Conservation (phyloP, 2,797 vertebrate genomes). For the Helarctos malayanus region DNA sequence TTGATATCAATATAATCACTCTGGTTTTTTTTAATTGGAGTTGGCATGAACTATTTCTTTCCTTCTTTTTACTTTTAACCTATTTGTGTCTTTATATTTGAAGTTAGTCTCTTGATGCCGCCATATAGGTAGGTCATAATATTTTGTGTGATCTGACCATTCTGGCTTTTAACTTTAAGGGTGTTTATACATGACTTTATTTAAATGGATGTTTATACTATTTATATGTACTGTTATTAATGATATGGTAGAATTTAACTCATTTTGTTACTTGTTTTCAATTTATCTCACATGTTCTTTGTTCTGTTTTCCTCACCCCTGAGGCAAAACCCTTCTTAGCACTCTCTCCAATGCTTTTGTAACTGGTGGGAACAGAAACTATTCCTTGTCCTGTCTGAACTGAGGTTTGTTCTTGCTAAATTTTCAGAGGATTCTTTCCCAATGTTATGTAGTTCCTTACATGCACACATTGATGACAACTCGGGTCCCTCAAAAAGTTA, state of each 20-base stretch:
- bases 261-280: not conserved
- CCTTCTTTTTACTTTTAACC: slow-evolving; percentile 4
- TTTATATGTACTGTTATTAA: not conserved
- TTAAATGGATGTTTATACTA: not conserved
- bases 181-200: not conserved
- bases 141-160: not conserved
- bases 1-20: slow-evolving; percentile 2
- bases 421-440: not conserved
- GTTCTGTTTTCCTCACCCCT: not conserved
- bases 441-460: not conserved
- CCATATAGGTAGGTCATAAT: not conserved
- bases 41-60: not conserved
- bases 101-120: not conserved
- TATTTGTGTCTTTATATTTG: slow-evolving; percentile 47
- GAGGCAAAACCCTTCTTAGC: not conserved
- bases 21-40: not conserved
- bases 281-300: not conserved
- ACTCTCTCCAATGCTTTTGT: not conserved
- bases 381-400: not conserved
- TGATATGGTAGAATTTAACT: not conserved
- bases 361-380: not conserved
- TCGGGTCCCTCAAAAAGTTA: not conserved
- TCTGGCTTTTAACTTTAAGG: slow-evolving; percentile 3
- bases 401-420: not conserved
- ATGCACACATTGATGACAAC: not conserved